These are phyloP conservation scores for Dasypogon diadema DNA, from an alignment of 2,888 invertebrate species.

Conservation along the genomic window DNA sequence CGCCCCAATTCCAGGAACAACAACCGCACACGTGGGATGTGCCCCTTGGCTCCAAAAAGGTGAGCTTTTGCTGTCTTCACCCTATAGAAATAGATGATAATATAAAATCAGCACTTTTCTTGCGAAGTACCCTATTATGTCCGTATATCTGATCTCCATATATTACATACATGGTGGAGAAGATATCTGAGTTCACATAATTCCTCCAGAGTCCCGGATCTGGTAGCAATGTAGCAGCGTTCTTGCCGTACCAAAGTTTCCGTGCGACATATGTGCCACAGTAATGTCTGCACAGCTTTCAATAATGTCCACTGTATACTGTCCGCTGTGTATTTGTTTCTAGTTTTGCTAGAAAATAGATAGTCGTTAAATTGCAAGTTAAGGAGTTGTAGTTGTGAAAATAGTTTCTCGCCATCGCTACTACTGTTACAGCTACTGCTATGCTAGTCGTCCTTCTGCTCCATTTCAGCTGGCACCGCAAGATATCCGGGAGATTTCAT, in stretches of 20 bases:
- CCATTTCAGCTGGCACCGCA: constrained; percentile 39
- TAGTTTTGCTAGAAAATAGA: constrained; percentile 29
- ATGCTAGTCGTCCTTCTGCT: background rate
- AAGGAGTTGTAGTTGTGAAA: constrained; percentile 29
- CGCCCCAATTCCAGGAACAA: no score
- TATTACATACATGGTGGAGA: constrained; percentile 15
- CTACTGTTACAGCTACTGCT: background rate
- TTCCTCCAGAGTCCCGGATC: background rate
- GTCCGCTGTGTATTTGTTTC: constrained; percentile 31
- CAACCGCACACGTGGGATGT: constrained; percentile 11
- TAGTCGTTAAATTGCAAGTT: constrained; percentile 37
- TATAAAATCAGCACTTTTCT: constrained; percentile 46
- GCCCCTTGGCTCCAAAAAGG: constrained; percentile 30
- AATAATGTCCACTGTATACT: constrained; percentile 37
- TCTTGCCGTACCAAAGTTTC: background rate
- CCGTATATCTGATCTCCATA: constrained; percentile 38
- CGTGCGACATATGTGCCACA: constrained; percentile 17
- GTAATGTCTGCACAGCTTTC: constrained; percentile 36
- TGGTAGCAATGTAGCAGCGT: background rate
- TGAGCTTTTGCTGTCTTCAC: constrained; percentile 21
- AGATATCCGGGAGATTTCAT: constrained; percentile 5
- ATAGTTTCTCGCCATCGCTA: constrained; percentile 16
- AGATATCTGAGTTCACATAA: background rate
- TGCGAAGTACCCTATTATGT: constrained; percentile 36
- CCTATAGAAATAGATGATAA: background rate